Conservation (phyloP, 2,888 invertebrate species). For the Parnassius apollo region DNA sequence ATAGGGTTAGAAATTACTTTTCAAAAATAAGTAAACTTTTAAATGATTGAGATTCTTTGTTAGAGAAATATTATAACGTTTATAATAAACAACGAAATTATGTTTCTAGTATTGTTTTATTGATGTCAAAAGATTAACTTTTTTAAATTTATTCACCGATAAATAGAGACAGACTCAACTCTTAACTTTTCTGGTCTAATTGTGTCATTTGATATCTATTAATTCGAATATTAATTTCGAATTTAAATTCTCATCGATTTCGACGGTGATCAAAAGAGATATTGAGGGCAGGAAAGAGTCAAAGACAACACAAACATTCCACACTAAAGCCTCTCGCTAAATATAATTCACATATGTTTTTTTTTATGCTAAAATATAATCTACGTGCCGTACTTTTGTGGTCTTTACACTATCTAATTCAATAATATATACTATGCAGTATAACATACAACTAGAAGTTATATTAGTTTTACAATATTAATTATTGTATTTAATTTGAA, state of each 20-base stretch:
- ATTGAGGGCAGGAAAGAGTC: constrained; percentile 32
- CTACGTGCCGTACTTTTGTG: constrained; percentile 52
- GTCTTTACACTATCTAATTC: constrained; percentile 52
- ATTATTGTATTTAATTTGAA: constrained; percentile 38
- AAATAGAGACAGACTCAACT: too few species aligned
- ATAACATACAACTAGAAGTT: constrained; percentile 42
- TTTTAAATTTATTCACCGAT: too few species aligned
- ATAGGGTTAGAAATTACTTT: neutral
- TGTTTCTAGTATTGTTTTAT: too few species aligned
- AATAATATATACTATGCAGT: constrained; percentile 32
- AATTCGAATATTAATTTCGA: neutral
- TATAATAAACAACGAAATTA: too few species aligned
- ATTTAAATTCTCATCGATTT: neutral
- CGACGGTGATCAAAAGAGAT: constrained; percentile 9
- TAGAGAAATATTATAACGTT: constrained; percentile 3
- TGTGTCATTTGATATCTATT: too few species aligned
- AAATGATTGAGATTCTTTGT: constrained; percentile 18
- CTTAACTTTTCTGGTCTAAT: too few species aligned
- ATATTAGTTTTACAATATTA: constrained; percentile 48
- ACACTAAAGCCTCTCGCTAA: constrained; percentile 62
- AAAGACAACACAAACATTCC: constrained; percentile 38
- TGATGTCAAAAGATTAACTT: too few species aligned
- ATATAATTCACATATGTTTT: constrained; percentile 45
- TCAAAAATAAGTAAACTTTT: constrained; percentile 6
- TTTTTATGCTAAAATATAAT: constrained; percentile 62